Conservation (phyloP, 2,888 invertebrate species). For the Athalia circularis region DNA sequence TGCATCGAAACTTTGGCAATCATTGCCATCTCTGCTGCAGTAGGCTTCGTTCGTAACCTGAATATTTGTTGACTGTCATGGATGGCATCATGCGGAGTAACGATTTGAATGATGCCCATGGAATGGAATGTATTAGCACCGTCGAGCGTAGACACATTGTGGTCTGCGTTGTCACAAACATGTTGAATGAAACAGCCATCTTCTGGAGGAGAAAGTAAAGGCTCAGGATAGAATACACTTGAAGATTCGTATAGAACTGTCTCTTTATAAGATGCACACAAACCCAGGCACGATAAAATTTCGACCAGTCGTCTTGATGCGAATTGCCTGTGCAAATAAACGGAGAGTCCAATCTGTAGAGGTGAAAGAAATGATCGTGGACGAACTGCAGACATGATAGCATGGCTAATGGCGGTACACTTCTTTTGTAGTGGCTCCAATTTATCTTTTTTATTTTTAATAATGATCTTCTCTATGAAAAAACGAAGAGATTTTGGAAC, state of each 20-base stretch:
- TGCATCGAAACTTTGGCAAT: constrained; percentile 24
- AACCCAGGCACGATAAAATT: constrained; percentile 43
- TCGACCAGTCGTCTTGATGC: constrained; percentile 35
- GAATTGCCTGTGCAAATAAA: constrained; percentile 34
- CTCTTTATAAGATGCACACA: constrained; percentile 56
- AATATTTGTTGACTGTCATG: constrained; percentile 51
- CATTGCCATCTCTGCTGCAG: constrained; percentile 43
- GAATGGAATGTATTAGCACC: constrained; percentile 61
- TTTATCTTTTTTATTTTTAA: constrained; percentile 26
- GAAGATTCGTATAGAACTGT: constrained; percentile 57
- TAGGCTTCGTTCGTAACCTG: constrained; percentile 19
- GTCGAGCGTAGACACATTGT: constrained; percentile 63
- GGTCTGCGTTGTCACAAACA: constrained; percentile 58
- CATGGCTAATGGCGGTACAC: constrained; percentile 33
- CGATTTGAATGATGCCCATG: constrained; percentile 61
- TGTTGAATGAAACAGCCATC: constrained; percentile 59
- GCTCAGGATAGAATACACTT: constrained; percentile 56
- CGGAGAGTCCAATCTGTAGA: constrained; percentile 24
- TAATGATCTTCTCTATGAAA: constrained; percentile 47
- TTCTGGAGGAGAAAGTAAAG: constrained; percentile 57
- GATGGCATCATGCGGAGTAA: constrained; percentile 58
- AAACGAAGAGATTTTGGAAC: constrained; percentile 51
- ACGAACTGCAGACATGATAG: constrained; percentile 20
- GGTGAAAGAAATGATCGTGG: constrained; percentile 37
- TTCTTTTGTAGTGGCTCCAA: constrained; percentile 16